Conservation (phyloP, 2,888 invertebrate species). For the Petrolisthes manimaculis region DNA sequence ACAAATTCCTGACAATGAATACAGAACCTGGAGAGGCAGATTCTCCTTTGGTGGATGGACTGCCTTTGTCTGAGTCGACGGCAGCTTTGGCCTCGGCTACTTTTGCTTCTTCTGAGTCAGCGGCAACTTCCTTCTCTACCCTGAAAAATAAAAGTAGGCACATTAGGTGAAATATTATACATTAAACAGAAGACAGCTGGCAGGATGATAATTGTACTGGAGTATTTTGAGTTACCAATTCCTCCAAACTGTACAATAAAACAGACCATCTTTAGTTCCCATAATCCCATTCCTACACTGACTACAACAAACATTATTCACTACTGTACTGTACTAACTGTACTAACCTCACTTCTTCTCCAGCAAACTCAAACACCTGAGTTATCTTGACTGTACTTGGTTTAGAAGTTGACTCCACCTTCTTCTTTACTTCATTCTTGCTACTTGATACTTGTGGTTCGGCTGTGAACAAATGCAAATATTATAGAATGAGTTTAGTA, state of each 20-base stretch:
- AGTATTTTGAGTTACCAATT: too few relatives aligned
- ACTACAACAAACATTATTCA: not conserved
- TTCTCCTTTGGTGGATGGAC: not conserved
- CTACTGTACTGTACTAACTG: not conserved
- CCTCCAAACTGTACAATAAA: not conserved
- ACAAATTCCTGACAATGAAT: not conserved
- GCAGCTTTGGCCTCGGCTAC: slow-evolving; percentile 66
- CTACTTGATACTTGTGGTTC: not conserved
- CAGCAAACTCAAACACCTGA: slow-evolving; percentile 84
- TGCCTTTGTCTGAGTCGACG: not conserved
- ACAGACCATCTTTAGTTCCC: too few relatives aligned
- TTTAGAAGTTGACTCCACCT: not conserved
- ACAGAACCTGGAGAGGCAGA: slow-evolving; percentile 4
- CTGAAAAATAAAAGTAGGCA: slow-evolving; percentile 67
- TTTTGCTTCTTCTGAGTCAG: slow-evolving; percentile 74
- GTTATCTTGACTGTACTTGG: slow-evolving; percentile 70
- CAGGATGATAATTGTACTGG: too few relatives aligned
- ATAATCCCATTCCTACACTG: too few relatives aligned
- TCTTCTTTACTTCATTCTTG: slow-evolving; percentile 21
- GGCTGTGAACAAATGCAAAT: not conserved
- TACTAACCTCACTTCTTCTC: slow-evolving; percentile 80
- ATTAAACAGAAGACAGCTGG: too few relatives aligned
- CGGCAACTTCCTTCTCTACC: slow-evolving; percentile 76
- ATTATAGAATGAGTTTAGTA: not conserved
- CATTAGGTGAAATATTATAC: too few relatives aligned